Conservation (phyloP, 2,797 vertebrate genomes). For the Xenops minutus region DNA sequence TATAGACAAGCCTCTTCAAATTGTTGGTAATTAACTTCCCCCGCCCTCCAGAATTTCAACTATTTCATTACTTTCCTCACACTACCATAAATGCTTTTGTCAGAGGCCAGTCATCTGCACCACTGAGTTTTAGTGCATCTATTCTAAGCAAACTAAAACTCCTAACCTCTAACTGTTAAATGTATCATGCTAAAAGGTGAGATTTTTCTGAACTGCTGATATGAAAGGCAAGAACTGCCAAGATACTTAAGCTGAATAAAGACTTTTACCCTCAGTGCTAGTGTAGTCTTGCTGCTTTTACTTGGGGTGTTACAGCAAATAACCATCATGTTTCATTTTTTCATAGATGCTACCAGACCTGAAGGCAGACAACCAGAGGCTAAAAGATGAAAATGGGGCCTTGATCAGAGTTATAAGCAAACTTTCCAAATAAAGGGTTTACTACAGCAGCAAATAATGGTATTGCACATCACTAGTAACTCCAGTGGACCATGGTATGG, state of each 20-base stretch:
- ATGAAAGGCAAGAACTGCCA: neutral
- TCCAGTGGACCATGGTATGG: constrained; percentile 77
- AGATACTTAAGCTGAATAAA: neutral
- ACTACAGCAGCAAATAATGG: constrained; percentile 83
- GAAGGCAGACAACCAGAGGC: constrained; percentile 99
- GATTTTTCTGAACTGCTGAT: neutral
- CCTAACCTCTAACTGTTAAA: neutral
- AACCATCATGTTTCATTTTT: constrained; percentile 33
- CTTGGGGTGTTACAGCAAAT: neutral
- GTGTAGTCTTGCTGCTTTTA: neutral
- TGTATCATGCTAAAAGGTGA: neutral
- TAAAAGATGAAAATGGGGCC: constrained; percentile 99
- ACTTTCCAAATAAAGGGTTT: constrained; percentile 93
- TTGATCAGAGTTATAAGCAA: constrained; percentile 99
- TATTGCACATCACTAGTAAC: constrained; percentile 90
- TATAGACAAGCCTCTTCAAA: neutral
- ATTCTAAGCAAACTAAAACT: neutral
- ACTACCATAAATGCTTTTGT: neutral
- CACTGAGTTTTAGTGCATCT: neutral
- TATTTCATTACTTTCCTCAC: neutral
- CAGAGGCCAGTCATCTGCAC: constrained; percentile 25
- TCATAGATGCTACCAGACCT: constrained; percentile 97
- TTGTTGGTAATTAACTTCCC: neutral
- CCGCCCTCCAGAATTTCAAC: neutral
- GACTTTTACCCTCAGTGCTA: neutral